Evolutionary conservation across 92 coral and sea anemone genomes (phyloP).

Genomic region (Actinostola sp.): DNA sequence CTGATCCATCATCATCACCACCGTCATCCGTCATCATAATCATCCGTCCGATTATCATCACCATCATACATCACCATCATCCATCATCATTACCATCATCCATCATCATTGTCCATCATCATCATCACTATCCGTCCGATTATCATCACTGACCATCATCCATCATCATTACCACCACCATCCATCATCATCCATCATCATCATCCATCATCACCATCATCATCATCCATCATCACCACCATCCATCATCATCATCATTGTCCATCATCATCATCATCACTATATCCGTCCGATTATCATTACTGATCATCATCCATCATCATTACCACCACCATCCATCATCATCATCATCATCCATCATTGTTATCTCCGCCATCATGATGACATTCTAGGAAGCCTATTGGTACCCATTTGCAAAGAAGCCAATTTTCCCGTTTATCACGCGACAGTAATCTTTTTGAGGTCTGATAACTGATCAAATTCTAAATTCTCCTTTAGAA

Average conservation of each 20-base stretch:
- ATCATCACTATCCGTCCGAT: neutral
- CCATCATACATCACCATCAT: neutral
- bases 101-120: neutral
- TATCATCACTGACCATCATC: neutral
- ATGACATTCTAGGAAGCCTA: no score
- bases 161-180: neutral
- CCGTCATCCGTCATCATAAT: neutral
- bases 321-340: no score
- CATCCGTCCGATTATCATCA: no score
- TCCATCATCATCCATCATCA: constrained; percentile 4
- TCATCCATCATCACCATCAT: neutral
- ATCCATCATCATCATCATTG: neutral
- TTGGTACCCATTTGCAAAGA: no score
- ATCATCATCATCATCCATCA: no score
- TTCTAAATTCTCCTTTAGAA: no score
- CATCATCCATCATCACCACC: neutral
- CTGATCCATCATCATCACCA: neutral
- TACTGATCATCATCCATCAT: no score
- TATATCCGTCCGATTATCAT: no score
- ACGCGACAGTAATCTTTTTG: no score
- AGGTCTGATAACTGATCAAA: no score
- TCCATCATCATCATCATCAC: constrained; percentile 1
- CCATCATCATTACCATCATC: neutral
- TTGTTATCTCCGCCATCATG: no score
- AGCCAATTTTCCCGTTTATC: no score